Percentiles rank a stretch among this genome's conserved stretches.
phyloP scores from a whole-genome alignment of 2,113 vertebrate genomes.

The Petrocephalus microphthalmus region DNA sequence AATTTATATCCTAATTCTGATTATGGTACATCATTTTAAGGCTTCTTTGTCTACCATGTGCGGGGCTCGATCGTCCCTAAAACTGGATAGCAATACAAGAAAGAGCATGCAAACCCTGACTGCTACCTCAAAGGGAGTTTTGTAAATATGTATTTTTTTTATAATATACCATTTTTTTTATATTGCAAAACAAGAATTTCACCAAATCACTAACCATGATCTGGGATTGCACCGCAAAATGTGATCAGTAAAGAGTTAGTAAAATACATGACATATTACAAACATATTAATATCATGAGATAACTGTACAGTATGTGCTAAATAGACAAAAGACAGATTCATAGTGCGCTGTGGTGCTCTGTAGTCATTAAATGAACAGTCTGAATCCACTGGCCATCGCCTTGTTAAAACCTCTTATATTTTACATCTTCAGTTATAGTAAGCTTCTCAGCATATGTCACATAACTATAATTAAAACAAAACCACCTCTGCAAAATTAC shows the following conservation, averaged over 20 bases:
- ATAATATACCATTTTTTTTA: neutral
- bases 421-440: neutral
- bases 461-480: neutral
- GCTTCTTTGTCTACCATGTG: neutral
- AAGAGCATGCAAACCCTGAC: neutral
- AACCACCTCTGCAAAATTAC: neutral
- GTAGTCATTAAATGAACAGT: neutral
- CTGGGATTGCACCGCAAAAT: neutral
- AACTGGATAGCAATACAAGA: neutral
- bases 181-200: neutral
- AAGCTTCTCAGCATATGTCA: neutral
- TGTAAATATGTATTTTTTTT: neutral
- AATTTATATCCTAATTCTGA: neutral
- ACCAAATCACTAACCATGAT: neutral
- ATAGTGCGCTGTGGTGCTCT: neutral
- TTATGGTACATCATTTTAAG: neutral
- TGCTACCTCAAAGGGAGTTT: neutral
- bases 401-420: neutral
- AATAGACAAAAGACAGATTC: neutral
- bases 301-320: too few relatives aligned
- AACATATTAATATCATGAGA: too few relatives aligned
- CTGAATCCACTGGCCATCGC: neutral
- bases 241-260: neutral
- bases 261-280: neutral
- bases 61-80: neutral